Conservation (phyloP, 2,113 vertebrate genomes). For the Ceuthmochares aereus region DNA sequence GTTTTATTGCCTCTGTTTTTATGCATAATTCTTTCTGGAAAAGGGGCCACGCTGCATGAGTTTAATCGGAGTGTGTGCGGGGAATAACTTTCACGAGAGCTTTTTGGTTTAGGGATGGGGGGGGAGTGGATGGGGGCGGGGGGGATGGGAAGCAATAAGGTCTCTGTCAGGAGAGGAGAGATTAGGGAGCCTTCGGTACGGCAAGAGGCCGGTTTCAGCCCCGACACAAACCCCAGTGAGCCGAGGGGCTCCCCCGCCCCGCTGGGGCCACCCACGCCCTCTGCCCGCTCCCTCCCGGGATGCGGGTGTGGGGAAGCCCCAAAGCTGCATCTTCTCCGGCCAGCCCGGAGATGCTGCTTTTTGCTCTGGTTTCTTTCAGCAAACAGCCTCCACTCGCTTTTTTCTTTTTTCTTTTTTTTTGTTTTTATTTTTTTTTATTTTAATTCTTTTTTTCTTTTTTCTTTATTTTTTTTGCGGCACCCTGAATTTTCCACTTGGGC, state of each 20-base stretch:
- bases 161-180: too few relatives aligned
- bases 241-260: neutral
- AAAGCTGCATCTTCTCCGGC: too few relatives aligned
- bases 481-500: neutral
- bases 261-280: neutral
- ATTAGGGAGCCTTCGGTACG: neutral
- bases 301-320: too few relatives aligned
- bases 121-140: too few relatives aligned
- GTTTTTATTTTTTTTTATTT: neutral
- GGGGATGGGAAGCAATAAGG: too few relatives aligned
- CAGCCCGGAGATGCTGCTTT: neutral
- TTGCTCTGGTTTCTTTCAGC: too few relatives aligned
- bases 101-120: rapidly evolving
- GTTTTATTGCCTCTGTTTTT: neutral
- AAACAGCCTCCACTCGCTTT: too few relatives aligned
- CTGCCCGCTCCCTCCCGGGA: too few relatives aligned
- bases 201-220: neutral
- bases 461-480: neutral
- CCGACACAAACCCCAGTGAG: neutral
- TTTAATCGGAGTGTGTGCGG: rapidly evolving
- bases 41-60: neutral
- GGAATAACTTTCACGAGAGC: neutral
- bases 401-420: neutral
- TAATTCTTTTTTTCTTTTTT: neutral
- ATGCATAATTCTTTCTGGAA: rapidly evolving